Evolutionary conservation across 2,797 vertebrate genomes (phyloP).

Genomic region (Strix occidentalis): DNA sequence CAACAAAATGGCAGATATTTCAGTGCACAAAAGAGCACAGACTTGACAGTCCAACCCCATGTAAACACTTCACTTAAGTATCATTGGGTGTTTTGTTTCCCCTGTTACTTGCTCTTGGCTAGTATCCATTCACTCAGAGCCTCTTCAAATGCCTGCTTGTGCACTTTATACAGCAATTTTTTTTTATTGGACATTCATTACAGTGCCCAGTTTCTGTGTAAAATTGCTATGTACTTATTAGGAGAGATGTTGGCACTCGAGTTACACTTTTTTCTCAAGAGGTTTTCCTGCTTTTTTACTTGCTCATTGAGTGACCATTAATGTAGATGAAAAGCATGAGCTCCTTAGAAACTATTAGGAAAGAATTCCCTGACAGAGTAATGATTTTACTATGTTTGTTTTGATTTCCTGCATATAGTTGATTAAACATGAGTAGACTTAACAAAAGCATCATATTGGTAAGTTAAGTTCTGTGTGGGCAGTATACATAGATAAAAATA

Average conservation of each 20-base stretch:
- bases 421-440: neutral
- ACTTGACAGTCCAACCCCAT: neutral
- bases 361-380: neutral
- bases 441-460: neutral
- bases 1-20: slow-evolving; percentile 44
- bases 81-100: slow-evolving; percentile 2
- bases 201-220: neutral
- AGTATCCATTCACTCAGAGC: slow-evolving; percentile 8
- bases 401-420: neutral
- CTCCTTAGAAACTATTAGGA: neutral
- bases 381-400: neutral
- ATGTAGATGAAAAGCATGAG: neutral
- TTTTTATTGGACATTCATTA: slow-evolving; percentile 43
- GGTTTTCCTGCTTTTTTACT: neutral
- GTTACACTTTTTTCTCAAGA: neutral
- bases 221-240: slow-evolving; percentile 21
- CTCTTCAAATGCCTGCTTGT: slow-evolving; percentile 38
- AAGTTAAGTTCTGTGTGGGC: neutral
- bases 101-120: slow-evolving; percentile 2
- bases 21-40: neutral
- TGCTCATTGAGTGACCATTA: neutral
- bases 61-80: slow-evolving; percentile 5
- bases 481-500: neutral
- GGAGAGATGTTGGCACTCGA: neutral
- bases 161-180: slow-evolving; percentile 25